Conservation (phyloP, 2,888 invertebrate species). For the Malthinus seriepunctatus region DNA sequence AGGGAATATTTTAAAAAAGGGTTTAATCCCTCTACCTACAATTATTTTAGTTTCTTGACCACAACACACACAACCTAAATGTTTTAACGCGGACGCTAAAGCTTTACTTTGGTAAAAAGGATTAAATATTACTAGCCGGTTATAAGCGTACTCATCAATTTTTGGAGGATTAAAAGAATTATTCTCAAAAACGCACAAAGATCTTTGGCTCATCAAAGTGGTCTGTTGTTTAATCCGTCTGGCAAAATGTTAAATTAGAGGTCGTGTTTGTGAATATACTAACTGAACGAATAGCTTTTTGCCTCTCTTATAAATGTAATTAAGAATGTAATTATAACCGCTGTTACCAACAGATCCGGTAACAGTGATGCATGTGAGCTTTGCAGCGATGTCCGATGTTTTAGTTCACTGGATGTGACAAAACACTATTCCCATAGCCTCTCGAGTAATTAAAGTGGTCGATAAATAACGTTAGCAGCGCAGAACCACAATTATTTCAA, state of each 20-base stretch:
- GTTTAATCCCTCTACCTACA: too few relatives aligned
- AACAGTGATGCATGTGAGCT: slow-evolving; percentile 32
- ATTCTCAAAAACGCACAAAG: too few relatives aligned
- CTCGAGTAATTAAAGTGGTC: slow-evolving; percentile 32
- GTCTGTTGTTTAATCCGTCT: slow-evolving; percentile 17
- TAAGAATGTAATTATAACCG: slow-evolving; percentile 43
- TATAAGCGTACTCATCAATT: slow-evolving; percentile 23
- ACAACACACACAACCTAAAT: too few relatives aligned
- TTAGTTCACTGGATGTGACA: slow-evolving; percentile 30
- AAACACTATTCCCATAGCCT: slow-evolving; percentile 29
- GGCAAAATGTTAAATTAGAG: slow-evolving; percentile 24
- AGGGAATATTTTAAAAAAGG: too few relatives aligned
- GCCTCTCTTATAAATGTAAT: slow-evolving; percentile 41
- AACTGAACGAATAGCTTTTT: slow-evolving; percentile 34
- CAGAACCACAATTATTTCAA: slow-evolving; percentile 18
- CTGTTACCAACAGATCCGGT: slow-evolving; percentile 38
- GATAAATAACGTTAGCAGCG: slow-evolving; percentile 28
- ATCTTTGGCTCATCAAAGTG: slow-evolving; percentile 9
- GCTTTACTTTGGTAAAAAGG: slow-evolving; percentile 13
- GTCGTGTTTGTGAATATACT: slow-evolving; percentile 18
- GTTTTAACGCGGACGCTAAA: too few relatives aligned
- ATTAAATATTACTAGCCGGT: slow-evolving; percentile 31
- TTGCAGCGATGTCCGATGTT: slow-evolving; percentile 28
- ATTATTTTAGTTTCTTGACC: too few relatives aligned
- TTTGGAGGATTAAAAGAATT: too few relatives aligned